Percentiles rank a stretch among this genome's conserved stretches.
phyloP scores from a whole-genome alignment of 1,140 invertebrate species.

The Hylyphantes graminicola region DNA sequence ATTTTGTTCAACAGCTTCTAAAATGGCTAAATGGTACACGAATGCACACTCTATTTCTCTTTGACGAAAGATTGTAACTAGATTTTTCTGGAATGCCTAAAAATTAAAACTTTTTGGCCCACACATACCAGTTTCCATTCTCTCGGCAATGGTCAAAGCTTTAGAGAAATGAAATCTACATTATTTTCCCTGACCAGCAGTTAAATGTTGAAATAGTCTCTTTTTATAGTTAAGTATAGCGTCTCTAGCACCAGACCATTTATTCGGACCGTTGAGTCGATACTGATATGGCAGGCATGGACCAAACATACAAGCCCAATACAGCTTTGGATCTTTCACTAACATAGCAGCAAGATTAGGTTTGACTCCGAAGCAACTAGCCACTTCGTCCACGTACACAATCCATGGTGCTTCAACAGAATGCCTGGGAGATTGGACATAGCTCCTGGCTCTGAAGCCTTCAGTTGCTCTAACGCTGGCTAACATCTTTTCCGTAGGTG shows the following conservation, averaged over 20 bases:
- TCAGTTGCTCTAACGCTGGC: constrained; percentile 54
- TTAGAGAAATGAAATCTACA: too few relatives aligned
- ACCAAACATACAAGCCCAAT: constrained; percentile 65
- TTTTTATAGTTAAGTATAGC: constrained; percentile 64
- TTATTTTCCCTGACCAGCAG: constrained; percentile 53
- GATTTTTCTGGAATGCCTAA: too few relatives aligned
- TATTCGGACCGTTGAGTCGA: constrained; percentile 66
- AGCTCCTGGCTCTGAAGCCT: constrained; percentile 51
- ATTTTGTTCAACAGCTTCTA: too few relatives aligned
- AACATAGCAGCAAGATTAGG: constrained; percentile 66
- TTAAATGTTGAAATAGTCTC: constrained; percentile 45
- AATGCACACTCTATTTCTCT: too few relatives aligned
- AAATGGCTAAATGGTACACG: too few relatives aligned
- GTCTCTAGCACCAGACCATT: constrained; percentile 67
- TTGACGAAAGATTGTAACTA: too few relatives aligned
- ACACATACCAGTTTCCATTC: too few relatives aligned
- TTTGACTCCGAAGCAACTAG: constrained; percentile 66
- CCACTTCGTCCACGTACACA: constrained; percentile 66
- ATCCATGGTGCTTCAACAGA: constrained; percentile 68
- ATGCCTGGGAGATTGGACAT: constrained; percentile 59
- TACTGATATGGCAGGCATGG: constrained; percentile 69
- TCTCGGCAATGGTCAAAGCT: too few relatives aligned
- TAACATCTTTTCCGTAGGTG: constrained; percentile 60
- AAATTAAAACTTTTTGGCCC: too few relatives aligned
- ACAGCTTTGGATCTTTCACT: constrained; percentile 66